phyloP scores from a whole-genome alignment of 92 coral and sea anemone species.

The Epizoanthus scotinus region DNA sequence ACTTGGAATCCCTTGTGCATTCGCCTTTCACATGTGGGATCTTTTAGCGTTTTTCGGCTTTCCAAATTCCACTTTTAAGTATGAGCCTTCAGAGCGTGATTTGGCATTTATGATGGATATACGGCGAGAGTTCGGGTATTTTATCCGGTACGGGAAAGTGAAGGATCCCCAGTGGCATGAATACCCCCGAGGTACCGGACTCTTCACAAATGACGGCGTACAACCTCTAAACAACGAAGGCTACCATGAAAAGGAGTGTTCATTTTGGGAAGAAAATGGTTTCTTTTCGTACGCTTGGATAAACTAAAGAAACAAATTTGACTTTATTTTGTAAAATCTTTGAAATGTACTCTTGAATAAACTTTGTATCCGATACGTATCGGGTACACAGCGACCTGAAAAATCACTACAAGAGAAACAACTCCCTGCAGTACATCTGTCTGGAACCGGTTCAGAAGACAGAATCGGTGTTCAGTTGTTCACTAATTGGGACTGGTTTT shows the following conservation, averaged over 20 bases:
- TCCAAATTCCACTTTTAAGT: slow-evolving; percentile 30
- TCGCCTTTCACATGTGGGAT: slow-evolving; percentile 74
- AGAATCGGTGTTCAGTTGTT: too few relatives aligned
- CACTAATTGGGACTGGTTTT: too few relatives aligned
- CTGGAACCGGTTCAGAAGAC: too few relatives aligned
- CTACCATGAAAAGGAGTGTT: slow-evolving; percentile 61
- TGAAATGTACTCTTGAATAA: too few relatives aligned
- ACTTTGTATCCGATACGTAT: too few relatives aligned
- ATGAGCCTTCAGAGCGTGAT: slow-evolving; percentile 47
- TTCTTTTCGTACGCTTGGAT: slow-evolving; percentile 72
- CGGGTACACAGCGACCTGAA: too few relatives aligned
- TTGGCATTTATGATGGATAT: slow-evolving; percentile 46
- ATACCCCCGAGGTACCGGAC: slow-evolving; percentile 57
- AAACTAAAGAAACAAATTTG: too few relatives aligned
- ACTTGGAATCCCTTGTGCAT: slow-evolving; percentile 33
- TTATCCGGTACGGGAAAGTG: slow-evolving; percentile 48
- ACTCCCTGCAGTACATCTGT: too few relatives aligned
- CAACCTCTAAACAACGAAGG: slow-evolving; percentile 31
- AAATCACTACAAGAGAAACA: too few relatives aligned
- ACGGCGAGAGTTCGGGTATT: slow-evolving; percentile 55
- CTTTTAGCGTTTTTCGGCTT: slow-evolving; percentile 66
- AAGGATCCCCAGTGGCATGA: slow-evolving; percentile 34
- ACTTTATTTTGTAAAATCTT: too few relatives aligned
- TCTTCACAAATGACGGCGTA: slow-evolving; percentile 57
- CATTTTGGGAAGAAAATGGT: slow-evolving; percentile 65